Percentiles rank a stretch among this genome's conserved stretches.
phyloP scores from a whole-genome alignment of 1,140 invertebrate genomes.

The Heterodera schachtii region DNA sequence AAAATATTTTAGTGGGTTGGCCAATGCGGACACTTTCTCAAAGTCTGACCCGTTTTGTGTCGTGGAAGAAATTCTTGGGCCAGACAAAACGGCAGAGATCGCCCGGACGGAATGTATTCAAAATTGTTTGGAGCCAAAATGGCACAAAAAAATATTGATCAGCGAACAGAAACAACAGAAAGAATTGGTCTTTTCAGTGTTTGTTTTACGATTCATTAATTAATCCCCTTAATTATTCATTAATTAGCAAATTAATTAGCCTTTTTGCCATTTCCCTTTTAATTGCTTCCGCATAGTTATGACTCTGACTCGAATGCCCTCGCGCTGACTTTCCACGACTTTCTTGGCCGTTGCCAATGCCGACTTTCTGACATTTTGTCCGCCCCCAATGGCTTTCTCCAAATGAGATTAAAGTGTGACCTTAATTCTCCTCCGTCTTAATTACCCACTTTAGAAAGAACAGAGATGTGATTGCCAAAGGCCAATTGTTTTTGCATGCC shows the following conservation, averaged over 20 bases:
- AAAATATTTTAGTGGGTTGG: neutral
- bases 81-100: conserved; percentile 2
- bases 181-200: conserved; percentile 8
- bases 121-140: neutral
- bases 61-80: neutral
- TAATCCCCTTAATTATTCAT: neutral
- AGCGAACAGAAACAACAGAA: neutral
- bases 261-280: no score
- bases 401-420: neutral
- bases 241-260: no score
- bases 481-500: neutral
- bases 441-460: neutral
- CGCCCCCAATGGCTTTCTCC: neutral
- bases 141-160: conserved; percentile 1
- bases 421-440: neutral
- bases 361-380: conserved; percentile 4
- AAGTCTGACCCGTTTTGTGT: conserved; percentile 10
- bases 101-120: neutral
- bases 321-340: conserved; percentile 5
- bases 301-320: neutral
- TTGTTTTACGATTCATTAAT: neutral
- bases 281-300: neutral
- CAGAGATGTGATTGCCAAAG: conserved; percentile 14
- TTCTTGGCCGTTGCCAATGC: conserved; percentile 2
- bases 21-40: conserved; percentile 11